Evolutionary conservation across 2,113 vertebrate genomes (phyloP).

Genomic region (Lamprotornis superbus): DNA sequence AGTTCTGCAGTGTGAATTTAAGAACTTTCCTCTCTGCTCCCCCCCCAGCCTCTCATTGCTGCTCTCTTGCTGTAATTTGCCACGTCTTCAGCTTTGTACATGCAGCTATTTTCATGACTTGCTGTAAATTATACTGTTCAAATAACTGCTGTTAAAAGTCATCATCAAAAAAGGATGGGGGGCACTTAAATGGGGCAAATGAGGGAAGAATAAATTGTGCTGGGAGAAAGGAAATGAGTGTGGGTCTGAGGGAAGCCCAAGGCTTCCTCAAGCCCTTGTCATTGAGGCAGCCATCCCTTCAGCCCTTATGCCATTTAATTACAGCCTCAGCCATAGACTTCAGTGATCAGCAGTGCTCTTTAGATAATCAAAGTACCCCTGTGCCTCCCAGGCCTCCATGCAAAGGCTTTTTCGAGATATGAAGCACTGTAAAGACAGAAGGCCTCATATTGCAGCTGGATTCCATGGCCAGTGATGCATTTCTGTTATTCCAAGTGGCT

Average conservation of each 20-base stretch:
- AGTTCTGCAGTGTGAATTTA: neutral
- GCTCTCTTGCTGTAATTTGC: neutral
- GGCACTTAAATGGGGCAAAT: neutral
- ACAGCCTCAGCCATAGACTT: neutral
- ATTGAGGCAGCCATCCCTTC: neutral
- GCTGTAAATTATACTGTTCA: slow-evolving; percentile 8
- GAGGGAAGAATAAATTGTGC: neutral
- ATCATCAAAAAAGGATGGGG: neutral
- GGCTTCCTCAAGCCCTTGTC: neutral
- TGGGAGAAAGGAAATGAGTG: neutral
- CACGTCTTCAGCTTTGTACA: neutral
- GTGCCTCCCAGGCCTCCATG: neutral
- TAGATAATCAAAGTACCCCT: neutral
- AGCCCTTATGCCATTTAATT: neutral
- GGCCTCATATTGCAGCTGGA: neutral
- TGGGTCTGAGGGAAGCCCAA: neutral
- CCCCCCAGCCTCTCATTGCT: neutral
- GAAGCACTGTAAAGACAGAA: neutral
- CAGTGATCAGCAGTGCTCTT: neutral
- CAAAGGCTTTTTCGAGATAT: neutral
- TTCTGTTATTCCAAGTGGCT: neutral
- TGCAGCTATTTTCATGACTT: neutral
- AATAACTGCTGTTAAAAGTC: slow-evolving; percentile 27
- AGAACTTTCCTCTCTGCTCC: slow-evolving; percentile 5
- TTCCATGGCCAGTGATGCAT: neutral